phyloP scores from a whole-genome alignment of 2,888 invertebrate genomes.

The Amiota minor region DNA sequence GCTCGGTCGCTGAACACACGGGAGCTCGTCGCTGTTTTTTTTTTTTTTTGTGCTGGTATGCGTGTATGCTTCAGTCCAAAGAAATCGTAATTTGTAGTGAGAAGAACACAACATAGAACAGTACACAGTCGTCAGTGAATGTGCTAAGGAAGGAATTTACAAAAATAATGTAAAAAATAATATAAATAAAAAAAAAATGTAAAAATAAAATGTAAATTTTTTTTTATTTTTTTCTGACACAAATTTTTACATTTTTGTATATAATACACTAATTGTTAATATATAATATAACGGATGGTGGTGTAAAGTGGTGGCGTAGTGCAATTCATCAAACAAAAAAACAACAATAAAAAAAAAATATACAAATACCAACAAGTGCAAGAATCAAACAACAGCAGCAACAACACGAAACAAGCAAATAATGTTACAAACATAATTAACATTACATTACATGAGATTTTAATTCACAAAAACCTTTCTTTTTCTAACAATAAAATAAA shows the following conservation, averaged over 20 bases:
- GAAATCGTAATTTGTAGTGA: constrained; percentile 1
- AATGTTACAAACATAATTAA: not conserved
- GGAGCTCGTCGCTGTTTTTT: too few relatives aligned
- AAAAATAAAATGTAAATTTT: not conserved
- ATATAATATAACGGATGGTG: too few relatives aligned
- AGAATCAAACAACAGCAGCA: not conserved
- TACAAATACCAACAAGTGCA: constrained; percentile 21
- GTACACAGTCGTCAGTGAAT: not conserved
- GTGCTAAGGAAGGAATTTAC: not conserved
- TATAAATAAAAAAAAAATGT: not conserved
- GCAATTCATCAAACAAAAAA: constrained; percentile 11
- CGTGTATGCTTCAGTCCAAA: too few relatives aligned
- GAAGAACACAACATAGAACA: constrained; percentile 6
- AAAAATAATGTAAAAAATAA: not conserved
- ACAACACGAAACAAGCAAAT: not conserved
- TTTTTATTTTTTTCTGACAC: constrained; percentile 6
- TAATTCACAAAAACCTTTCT: not conserved
- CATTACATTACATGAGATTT: not conserved
- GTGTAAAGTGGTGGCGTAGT: not conserved
- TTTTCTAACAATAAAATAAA: not conserved
- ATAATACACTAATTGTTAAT: too few relatives aligned
- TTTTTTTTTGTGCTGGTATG: too few relatives aligned
- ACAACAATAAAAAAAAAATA: not conserved
- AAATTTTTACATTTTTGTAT: not conserved
- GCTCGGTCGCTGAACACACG: too few relatives aligned